Base-by-base conservation (phyloP, 1,140 invertebrate genomes). In the Panagrolaimus sp. region DNA sequence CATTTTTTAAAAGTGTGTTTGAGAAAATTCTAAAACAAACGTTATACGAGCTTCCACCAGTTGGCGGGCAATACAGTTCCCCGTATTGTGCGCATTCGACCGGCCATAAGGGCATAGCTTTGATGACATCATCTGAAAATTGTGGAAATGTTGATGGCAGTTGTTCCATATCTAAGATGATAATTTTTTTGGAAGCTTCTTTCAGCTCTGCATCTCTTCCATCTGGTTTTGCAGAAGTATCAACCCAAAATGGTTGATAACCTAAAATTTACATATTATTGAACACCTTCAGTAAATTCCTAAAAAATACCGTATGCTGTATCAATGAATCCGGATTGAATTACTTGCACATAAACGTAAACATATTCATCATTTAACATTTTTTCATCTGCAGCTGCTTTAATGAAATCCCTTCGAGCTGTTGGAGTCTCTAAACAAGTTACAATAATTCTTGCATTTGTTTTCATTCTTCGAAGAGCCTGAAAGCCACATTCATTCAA, bases 321-420 rank as follows among this genome's bases (percentile, higher is more conserved):
- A 20, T 14, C 11, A 68, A 68, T 67, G 13, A 69, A 69, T 2
- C 67, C 67, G 11, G 16, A 16, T 9, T 31, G 45, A 13, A 13
- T 31, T 45, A 25, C 44, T 48, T 69, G 62, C 2, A 69, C 47
- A 23, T 42, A 69, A 23, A 69, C 8, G 14, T 43, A 69, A 44
- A 69, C 67, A 61, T 69, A 69, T 5, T 69, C 67, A 44, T 53
- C n/a, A n/a, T 20, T 42, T 14, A 48, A n/a, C 65, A 69, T 69
- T 27, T 51, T 38, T 8, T 68, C 62, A 9, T 11, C 8, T 2
- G 45, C 45, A 4, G 67, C 67, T 7, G 67, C 67, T 69, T 9
- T 7, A 68, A 69, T 65, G 13, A 69, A 47, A 38, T 69, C 62
- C 20, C 67, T n/a, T 38, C 43, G 67, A 0, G 11, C 67, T 0